Base-by-base conservation (phyloP, 2,113 vertebrate species). In the Etheostoma cragini region DNA sequence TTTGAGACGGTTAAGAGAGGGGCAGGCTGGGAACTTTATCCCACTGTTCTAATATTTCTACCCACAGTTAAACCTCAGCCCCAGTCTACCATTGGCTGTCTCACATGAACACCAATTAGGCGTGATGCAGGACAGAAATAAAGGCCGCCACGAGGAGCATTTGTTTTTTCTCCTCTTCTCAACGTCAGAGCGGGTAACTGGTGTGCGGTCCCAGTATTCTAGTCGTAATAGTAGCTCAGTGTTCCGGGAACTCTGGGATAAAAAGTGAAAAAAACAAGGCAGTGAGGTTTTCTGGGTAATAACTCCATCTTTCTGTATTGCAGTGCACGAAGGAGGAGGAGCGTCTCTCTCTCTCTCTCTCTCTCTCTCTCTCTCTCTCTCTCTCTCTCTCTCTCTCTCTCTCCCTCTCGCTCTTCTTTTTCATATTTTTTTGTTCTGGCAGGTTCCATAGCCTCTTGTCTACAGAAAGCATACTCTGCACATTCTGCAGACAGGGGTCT, bases 401-500 rank as follows among this genome's bases (percentile, higher is more conserved):
- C 45, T 88, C 67, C 72, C 65, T 81, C 33, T 76, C 42, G 72
- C 19, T 67, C 42, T 80, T 38, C 76, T 65, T 78, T 72, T 35
- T 73, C n/a, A 54, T 35, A 24, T 72, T 86, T 87, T 90, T 89
- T 69, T 67, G 21, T 82, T 91, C 86, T 95, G 93, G 93, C 94
- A 92, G 90, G 90, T 94, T 90, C 85, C 88, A 86, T 70, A 78
- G 90, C 86, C 90, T 89, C 90, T 80, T 88, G 91, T 94, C 90
- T 83, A 89, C 80, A 93, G 93, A 95, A 95, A 93, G 92, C 94
- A 90, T 67, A 95, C 93, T 94, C 94, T 91, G 94, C 95, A 95
- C 94, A 95, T 95, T 95, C 91, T 94, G 91, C 89, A 95, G 95
- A 95, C 94, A 77, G 91, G 88, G 89, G 94, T 92, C 95, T 95